phyloP scores from a whole-genome alignment of 2,888 invertebrate species.

The Lacanobia oleracea region DNA sequence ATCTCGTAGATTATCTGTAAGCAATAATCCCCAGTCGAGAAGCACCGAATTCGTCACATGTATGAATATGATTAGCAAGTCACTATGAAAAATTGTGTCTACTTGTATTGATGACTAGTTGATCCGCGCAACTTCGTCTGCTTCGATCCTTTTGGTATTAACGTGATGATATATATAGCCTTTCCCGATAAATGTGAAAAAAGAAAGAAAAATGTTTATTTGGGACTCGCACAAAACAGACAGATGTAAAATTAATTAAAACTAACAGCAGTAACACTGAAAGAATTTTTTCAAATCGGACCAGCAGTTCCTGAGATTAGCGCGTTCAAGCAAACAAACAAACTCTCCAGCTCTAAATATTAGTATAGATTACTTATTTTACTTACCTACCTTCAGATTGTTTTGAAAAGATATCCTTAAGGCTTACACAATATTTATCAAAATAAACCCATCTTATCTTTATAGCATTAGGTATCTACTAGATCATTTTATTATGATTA shows the following conservation, averaged over 20 bases:
- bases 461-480: background rate
- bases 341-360: too few species aligned
- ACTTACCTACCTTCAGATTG: conserved; percentile 1
- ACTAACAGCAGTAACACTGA: too few species aligned
- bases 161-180: too few species aligned
- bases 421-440: conserved; percentile 7
- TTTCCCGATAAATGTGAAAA: too few species aligned
- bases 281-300: too few species aligned
- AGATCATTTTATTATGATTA: conserved; percentile 10
- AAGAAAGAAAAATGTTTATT: too few species aligned
- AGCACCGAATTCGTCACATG: background rate
- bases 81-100: conserved; percentile 4
- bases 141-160: too few species aligned
- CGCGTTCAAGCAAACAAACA: too few species aligned
- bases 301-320: too few species aligned
- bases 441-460: conserved; percentile 15
- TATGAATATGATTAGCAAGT: background rate
- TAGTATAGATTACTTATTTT: background rate
- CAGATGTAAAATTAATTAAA: too few species aligned
- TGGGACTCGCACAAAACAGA: too few species aligned
- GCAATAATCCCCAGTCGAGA: background rate
- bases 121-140: too few species aligned
- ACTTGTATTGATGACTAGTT: background rate
- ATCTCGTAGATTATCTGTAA: background rate
- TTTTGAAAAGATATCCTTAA: background rate